These are phyloP conservation scores for Misgurnus mizolepis DNA, from an alignment of 2,113 vertebrate genomes.

Conservation along the genomic window DNA sequence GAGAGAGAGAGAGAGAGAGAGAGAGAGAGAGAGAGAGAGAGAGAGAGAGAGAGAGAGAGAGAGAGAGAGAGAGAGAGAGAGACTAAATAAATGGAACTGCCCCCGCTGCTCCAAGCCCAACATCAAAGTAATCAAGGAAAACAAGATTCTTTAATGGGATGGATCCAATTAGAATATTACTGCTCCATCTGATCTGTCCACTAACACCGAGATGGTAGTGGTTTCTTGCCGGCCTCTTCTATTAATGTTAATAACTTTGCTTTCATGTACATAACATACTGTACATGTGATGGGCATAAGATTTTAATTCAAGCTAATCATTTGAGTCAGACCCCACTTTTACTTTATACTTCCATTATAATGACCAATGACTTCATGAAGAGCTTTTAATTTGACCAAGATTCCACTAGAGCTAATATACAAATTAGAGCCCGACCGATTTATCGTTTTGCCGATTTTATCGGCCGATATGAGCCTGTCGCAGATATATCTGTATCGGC, in stretches of 20 bases:
- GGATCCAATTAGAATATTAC: constrained; percentile 80
- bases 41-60: constrained; percentile 26
- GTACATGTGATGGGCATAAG: neutral
- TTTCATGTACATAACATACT: neutral
- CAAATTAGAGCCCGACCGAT: too few species aligned
- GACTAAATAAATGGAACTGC: constrained; percentile 76
- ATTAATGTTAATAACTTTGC: constrained; percentile 33
- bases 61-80: constrained; percentile 34
- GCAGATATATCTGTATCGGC: too few species aligned
- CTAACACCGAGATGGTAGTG: constrained; percentile 19
- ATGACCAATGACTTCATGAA: neutral
- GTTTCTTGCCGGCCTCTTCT: constrained; percentile 10
- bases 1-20: constrained; percentile 11
- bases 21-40: constrained; percentile 37
- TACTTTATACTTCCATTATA: neutral
- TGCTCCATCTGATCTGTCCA: constrained; percentile 68
- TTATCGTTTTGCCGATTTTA: too few species aligned
- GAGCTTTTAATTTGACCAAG: constrained; percentile 6
- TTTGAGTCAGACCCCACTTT: constrained; percentile 5
- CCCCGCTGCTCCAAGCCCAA: constrained; percentile 76
- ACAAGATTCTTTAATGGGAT: constrained; percentile 81
- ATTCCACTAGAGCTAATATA: neutral
- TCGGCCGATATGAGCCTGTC: too few species aligned
- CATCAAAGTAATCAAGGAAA: constrained; percentile 84
- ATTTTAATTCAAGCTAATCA: constrained; percentile 1